Conservation (phyloP, 2,797 vertebrate species). For the Lithobates sylvaticus region DNA sequence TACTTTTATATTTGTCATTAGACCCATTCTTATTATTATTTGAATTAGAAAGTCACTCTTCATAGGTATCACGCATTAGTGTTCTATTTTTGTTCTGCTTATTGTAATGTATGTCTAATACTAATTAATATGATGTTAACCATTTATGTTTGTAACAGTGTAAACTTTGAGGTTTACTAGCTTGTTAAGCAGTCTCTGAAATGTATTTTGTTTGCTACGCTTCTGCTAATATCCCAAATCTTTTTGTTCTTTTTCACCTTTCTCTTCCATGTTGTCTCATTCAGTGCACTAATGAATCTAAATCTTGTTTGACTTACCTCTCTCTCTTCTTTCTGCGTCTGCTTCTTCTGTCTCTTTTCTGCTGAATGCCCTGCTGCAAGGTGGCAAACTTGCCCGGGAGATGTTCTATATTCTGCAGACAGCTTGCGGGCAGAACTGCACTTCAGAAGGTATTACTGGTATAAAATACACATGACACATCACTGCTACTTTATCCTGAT, state of each 20-base stretch:
- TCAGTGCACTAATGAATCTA: constrained; percentile 77
- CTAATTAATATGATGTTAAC: neutral
- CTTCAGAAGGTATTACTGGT: constrained; percentile 97
- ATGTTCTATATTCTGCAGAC: constrained; percentile 98
- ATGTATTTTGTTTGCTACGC: constrained; percentile 68
- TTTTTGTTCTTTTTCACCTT: constrained; percentile 77
- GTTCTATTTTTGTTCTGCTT: too few species aligned
- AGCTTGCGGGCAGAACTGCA: constrained; percentile 98
- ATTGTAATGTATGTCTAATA: neutral
- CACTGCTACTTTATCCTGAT: constrained; percentile 64
- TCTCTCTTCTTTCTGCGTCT: constrained; percentile 73
- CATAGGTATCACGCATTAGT: too few species aligned
- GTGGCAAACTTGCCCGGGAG: constrained; percentile 96
- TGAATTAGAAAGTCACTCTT: too few species aligned
- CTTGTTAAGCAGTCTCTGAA: neutral
- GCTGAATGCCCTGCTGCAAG: constrained; percentile 92
- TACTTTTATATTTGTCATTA: too few species aligned
- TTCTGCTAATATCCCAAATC: constrained; percentile 78
- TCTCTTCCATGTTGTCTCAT: constrained; percentile 81
- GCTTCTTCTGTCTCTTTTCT: constrained; percentile 76
- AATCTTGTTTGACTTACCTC: constrained; percentile 81
- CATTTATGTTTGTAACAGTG: constrained; percentile 57
- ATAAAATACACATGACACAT: constrained; percentile 82
- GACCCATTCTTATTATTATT: too few species aligned
- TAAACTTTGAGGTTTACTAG: neutral